Evolutionary conservation across 2,113 vertebrate species (phyloP).

Genomic region (Sialia sialis): DNA sequence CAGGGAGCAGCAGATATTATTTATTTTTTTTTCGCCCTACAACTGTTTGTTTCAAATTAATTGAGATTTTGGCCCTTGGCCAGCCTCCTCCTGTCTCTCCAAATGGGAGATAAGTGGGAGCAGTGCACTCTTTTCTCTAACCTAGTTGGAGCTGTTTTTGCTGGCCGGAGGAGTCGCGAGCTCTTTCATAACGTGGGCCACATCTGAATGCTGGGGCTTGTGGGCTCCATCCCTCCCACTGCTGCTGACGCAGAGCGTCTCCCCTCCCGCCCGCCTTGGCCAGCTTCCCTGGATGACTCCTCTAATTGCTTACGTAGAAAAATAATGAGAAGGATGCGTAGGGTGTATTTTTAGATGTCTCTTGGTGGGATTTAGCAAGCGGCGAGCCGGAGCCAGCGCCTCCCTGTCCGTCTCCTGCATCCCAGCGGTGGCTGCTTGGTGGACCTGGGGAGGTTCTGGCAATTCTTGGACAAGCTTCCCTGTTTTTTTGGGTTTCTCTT

Average conservation of each 20-base stretch:
- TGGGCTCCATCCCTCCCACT: constrained; percentile 31
- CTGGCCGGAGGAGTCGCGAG: neutral
- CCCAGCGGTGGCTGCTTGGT: neutral
- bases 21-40: neutral
- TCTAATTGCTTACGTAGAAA: constrained; percentile 59
- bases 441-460: neutral
- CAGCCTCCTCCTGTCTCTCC: neutral
- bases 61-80: neutral
- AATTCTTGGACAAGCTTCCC: neutral
- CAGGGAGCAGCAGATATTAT: neutral
- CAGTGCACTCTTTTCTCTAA: neutral
- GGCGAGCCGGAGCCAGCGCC: neutral
- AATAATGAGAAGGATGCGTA: constrained; percentile 57
- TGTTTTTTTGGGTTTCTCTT: neutral
- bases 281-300: constrained; percentile 45
- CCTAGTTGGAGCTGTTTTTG: neutral
- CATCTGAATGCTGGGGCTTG: neutral
- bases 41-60: neutral
- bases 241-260: constrained; percentile 41
- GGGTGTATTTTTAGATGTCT: constrained; percentile 60
- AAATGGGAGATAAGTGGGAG: neutral
- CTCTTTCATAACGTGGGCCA: constrained; percentile 21
- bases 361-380: constrained; percentile 47
- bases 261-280: constrained; percentile 46
- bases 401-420: neutral